Percentiles rank a stretch among this genome's conserved stretches.
phyloP scores from a whole-genome alignment of 1,140 invertebrate species.

The Gyrodactylus salaris region DNA sequence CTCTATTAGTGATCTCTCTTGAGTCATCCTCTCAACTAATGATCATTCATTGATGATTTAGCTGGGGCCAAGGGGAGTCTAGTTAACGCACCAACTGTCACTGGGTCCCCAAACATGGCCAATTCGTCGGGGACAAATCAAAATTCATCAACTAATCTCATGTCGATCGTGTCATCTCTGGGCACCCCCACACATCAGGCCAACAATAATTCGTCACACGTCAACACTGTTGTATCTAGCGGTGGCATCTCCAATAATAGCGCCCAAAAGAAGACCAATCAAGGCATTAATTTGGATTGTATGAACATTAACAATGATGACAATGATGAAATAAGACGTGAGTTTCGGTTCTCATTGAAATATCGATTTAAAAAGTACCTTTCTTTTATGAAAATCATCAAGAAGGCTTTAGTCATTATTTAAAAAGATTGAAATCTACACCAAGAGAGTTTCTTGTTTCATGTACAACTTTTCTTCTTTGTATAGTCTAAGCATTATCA shows the following conservation, averaged over 20 bases:
- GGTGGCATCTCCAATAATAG: neutral
- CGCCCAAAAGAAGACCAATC: neutral
- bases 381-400: no score
- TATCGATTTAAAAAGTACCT: no score
- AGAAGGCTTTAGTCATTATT: no score
- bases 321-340: neutral
- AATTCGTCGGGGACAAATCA: neutral
- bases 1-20: no score
- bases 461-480: no score
- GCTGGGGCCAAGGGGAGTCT: neutral
- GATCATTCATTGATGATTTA: no score
- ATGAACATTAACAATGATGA: neutral
- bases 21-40: no score
- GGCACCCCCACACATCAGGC: neutral
- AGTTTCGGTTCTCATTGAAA: neutral
- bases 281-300: neutral
- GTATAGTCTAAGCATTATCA: no score
- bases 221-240: neutral
- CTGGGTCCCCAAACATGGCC: neutral
- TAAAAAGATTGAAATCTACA: no score
- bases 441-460: no score
- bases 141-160: neutral
- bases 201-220: neutral
- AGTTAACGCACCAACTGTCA: neutral
- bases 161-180: neutral